Evolutionary conservation across 2,113 vertebrate species (phyloP), one percentile per base, ranked within the genome.

Genomic region (Dasyornis broadbenti): DNA sequence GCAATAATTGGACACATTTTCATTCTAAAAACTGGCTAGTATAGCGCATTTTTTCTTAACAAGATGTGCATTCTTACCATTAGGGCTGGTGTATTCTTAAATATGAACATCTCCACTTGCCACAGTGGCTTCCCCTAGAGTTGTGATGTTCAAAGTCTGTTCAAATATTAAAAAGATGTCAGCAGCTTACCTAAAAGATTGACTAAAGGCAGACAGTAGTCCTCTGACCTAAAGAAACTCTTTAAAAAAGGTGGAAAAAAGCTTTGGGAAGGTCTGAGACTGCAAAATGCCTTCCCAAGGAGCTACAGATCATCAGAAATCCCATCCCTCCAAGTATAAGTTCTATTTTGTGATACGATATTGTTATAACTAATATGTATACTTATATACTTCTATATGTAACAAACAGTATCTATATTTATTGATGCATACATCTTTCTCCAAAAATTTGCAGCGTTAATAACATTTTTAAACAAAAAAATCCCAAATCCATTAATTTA

Each of bases 1-100:
- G 50, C 59, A 90, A 69, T 90, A 93, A 94, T 86, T 93, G 75
- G 79, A 73, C 49, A 80, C 15, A 88, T 82, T 82, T 91, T 85
- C 49, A 77, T 90, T 90, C 82, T 80, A 26, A 82, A 95, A 96
- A 85, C 37, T 76, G 15, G 22, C 40, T 35, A 72, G 45, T 26
- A 60, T 26, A 94, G 57, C 26, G 31, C 23, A 69, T 93, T 96
- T 52, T 40, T 82, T 37, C 70, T 76, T 93, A 93, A 89, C 21
- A 85, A 94, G 66, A 82, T 52, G 5, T 72, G n/a, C 53, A 69
- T 96, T 87, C 70, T 76, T 72, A 87, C 57, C 75, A 82, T 57
- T 69, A 76, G 15, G 13, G 28, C 31, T 50, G 30, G 37, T 64
- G 24, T 54, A 68, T 93, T 94, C 79, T 80, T 92, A 82, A 72